A percentile compares a stretch with the other conserved stretches of the same genome.
phyloP scores from a whole-genome alignment of 2,888 invertebrate species.

The Malthinus flaveolus region DNA sequence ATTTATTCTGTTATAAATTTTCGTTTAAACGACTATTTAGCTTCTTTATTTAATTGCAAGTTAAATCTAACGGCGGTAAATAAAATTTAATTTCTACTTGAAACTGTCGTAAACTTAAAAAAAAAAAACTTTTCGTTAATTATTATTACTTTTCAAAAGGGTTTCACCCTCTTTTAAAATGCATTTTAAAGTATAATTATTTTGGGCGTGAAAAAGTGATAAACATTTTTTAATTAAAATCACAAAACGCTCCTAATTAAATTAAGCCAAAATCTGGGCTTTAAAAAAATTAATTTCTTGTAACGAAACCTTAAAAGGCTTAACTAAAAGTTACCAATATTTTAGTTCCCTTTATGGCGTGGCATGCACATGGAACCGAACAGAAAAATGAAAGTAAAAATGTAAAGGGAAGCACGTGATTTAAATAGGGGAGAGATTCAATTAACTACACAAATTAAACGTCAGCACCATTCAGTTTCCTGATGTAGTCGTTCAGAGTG shows the following conservation, averaged over 20 bases:
- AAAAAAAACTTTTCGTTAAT: slow-evolving; percentile 17
- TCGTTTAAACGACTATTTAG: background rate
- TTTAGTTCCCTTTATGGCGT: too few relatives aligned
- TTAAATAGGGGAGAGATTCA: slow-evolving; percentile 49
- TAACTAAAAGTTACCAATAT: slow-evolving; percentile 5
- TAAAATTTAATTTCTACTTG: slow-evolving; percentile 7
- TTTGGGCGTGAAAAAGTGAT: too few relatives aligned
- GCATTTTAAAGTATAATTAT: too few relatives aligned
- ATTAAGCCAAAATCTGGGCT: too few relatives aligned
- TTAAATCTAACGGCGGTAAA: slow-evolving; percentile 5
- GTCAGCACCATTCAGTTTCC: slow-evolving; percentile 48
- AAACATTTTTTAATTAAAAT: too few relatives aligned
- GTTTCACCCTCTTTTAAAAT: slow-evolving; percentile 26
- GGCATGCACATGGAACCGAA: too few relatives aligned
- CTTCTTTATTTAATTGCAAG: slow-evolving; percentile 3
- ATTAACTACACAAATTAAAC: slow-evolving; percentile 53
- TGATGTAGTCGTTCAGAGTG: slow-evolving; percentile 43
- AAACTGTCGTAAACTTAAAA: slow-evolving; percentile 13
- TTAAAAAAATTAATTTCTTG: slow-evolving; percentile 4
- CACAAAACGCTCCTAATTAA: too few relatives aligned
- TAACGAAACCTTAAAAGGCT: slow-evolving; percentile 10
- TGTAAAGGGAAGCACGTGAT: slow-evolving; percentile 47
- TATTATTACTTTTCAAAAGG: slow-evolving; percentile 21
- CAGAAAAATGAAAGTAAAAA: slow-evolving; percentile 50
- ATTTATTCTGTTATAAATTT: too few relatives aligned